A percentile compares a stretch with the other conserved stretches of the same genome.
Evolutionary conservation across 2,797 vertebrate species (phyloP).

Genomic region (Mustela erminea): DNA sequence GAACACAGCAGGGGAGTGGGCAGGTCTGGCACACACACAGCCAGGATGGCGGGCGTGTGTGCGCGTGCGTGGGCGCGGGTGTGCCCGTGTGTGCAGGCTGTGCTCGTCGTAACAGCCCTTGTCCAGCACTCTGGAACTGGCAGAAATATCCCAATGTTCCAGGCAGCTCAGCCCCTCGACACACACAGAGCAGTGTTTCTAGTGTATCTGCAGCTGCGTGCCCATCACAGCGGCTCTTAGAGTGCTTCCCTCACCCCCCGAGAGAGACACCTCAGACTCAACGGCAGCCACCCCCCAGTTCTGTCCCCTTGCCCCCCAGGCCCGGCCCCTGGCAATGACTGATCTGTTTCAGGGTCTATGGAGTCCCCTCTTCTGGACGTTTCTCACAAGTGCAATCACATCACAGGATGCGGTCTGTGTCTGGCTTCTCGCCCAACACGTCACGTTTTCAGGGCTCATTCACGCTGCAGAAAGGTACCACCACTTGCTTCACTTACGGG

Average conservation of each 20-base stretch:
- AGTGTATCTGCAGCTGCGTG: not conserved
- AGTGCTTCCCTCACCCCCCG: not conserved
- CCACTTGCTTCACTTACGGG: fast-evolving
- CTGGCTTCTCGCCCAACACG: not conserved
- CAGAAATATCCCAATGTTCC: not conserved
- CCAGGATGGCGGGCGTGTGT: fast-evolving
- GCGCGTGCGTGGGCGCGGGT: fast-evolving
- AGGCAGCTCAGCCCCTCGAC: not conserved
- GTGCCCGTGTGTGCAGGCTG: fast-evolving
- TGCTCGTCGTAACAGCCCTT: fast-evolving
- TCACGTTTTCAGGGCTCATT: fast-evolving
- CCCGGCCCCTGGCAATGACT: not conserved
- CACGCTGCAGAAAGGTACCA: fast-evolving
- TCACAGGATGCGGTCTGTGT: fast-evolving
- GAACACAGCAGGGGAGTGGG: not conserved
- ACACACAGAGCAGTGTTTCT: fast-evolving
- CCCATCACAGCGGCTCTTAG: not conserved
- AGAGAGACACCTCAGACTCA: not conserved
- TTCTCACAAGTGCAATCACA: fast-evolving
- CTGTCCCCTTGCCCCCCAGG: fast-evolving
- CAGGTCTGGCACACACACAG: no score
- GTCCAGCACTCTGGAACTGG: not conserved
- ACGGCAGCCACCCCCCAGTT: fast-evolving
- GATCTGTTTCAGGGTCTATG: fast-evolving
- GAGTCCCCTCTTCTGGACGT: not conserved